phyloP scores from a whole-genome alignment of 2,888 invertebrate species.

The Baronia brevicornis region DNA sequence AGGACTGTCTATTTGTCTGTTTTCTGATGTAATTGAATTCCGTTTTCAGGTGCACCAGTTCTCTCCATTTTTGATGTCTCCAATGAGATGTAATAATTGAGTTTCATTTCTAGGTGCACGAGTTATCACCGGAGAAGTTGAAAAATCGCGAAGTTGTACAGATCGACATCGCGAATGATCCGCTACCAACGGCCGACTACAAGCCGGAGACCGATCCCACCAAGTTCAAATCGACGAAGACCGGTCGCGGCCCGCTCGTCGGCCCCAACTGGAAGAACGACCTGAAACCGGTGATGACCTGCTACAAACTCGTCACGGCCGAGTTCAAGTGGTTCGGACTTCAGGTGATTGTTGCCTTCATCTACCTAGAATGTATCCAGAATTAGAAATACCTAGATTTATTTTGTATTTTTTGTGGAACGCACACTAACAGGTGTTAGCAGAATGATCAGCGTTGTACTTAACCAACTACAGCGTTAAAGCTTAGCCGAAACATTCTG shows the following conservation, averaged over 20 bases:
- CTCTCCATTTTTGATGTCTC: too few relatives aligned
- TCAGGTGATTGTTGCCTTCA: conserved; percentile 77
- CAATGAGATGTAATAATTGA: too few relatives aligned
- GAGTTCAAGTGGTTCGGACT: conserved; percentile 99
- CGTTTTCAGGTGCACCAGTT: conserved; percentile 82
- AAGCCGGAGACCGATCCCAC: conserved; percentile 80
- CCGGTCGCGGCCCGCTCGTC: conserved; percentile 92
- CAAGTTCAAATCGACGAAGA: conserved; percentile 92
- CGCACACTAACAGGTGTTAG: too few relatives aligned
- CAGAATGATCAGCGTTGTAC: too few relatives aligned
- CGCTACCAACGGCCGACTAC: conserved; percentile 86
- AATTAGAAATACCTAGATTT: too few relatives aligned
- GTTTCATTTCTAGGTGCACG: conserved; percentile 92
- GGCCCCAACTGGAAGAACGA: conserved; percentile 87
- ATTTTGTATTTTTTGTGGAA: too few relatives aligned
- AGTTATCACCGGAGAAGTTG: conserved; percentile 90
- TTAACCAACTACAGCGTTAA: too few relatives aligned
- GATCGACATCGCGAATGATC: conserved; percentile 98
- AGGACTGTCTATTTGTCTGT: too few relatives aligned
- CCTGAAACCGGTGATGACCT: conserved; percentile 94
- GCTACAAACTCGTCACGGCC: conserved; percentile 97
- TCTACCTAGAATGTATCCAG: too few relatives aligned
- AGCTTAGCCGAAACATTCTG: too few relatives aligned
- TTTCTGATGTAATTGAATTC: too few relatives aligned
- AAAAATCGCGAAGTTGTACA: conserved; percentile 90